Percentiles rank a stretch among this genome's conserved stretches.
Evolutionary conservation across 1,140 invertebrate genomes (phyloP).

Genomic region (Drosophila subobscura): DNA sequence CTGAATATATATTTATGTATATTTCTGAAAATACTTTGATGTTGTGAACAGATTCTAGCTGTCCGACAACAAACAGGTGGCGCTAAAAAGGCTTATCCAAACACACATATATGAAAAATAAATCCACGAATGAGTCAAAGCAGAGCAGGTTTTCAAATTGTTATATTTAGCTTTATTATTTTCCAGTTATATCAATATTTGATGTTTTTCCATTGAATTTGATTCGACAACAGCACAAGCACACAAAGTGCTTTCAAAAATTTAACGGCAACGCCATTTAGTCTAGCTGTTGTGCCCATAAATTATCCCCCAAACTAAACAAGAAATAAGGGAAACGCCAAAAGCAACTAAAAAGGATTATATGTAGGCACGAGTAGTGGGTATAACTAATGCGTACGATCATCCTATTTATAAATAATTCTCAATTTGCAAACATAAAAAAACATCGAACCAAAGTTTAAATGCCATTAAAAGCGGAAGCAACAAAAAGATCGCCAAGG

Average conservation of each 20-base stretch:
- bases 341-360: constrained; percentile 22
- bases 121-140: too few species aligned
- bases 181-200: constrained; percentile 4
- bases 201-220: background rate
- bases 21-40: too few species aligned
- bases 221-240: background rate
- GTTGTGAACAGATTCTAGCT: too few species aligned
- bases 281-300: constrained; percentile 27
- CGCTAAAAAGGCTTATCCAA: too few species aligned
- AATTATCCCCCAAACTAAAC: constrained; percentile 29
- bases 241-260: too few species aligned
- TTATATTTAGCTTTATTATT: too few species aligned
- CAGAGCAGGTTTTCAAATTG: too few species aligned
- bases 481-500: constrained; percentile 22
- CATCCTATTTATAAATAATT: constrained; percentile 48
- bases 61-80: too few species aligned
- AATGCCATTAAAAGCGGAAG: constrained; percentile 39
- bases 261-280: constrained; percentile 14
- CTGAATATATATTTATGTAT: background rate
- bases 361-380: constrained; percentile 2
- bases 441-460: constrained; percentile 48
- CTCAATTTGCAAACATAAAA: constrained; percentile 45
- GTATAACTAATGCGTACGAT: constrained; percentile 2
- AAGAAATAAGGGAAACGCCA: background rate
- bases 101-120: too few species aligned